Percentiles rank a stretch among this genome's conserved stretches.
Evolutionary conservation across 2,888 invertebrate species (phyloP).

Genomic region (Cremastinae sp.): DNA sequence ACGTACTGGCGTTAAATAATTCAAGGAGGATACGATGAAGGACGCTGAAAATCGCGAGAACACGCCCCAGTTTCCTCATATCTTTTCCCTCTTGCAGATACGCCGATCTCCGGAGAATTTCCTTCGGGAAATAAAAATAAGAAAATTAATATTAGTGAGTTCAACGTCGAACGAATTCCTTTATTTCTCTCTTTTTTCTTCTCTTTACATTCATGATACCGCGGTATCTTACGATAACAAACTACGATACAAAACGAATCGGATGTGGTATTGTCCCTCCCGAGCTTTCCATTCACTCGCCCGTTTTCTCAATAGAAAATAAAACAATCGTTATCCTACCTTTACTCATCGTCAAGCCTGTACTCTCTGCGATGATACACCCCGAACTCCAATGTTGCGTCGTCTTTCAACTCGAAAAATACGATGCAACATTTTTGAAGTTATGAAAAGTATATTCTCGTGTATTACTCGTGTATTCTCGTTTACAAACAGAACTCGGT

Average conservation of each 20-base stretch:
- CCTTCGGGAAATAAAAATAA: slow-evolving; percentile 8
- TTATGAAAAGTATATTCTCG: too few species aligned
- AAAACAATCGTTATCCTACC: too few species aligned
- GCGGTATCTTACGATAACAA: slow-evolving; percentile 63
- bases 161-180: slow-evolving; percentile 75
- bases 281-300: slow-evolving; percentile 17
- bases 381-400: too few species aligned
- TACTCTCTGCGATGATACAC: too few species aligned
- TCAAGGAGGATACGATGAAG: slow-evolving; percentile 69
- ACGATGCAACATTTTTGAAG: too few species aligned
- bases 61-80: slow-evolving; percentile 37
- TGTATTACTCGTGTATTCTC: too few species aligned
- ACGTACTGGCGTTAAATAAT: slow-evolving; percentile 79
- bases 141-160: slow-evolving; percentile 10
- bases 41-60: slow-evolving; percentile 51
- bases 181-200: slow-evolving; percentile 69
- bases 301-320: slow-evolving; percentile 30
- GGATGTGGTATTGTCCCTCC: slow-evolving; percentile 32
- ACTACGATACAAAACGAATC: slow-evolving; percentile 73
- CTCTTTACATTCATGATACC: slow-evolving; percentile 36
- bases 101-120: background rate
- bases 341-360: too few species aligned
- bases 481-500: too few species aligned
- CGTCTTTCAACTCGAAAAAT: too few species aligned
- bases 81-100: slow-evolving; percentile 1